Evolutionary conservation across 1,140 invertebrate species (phyloP).

Genomic region (Drosophila azteca): DNA sequence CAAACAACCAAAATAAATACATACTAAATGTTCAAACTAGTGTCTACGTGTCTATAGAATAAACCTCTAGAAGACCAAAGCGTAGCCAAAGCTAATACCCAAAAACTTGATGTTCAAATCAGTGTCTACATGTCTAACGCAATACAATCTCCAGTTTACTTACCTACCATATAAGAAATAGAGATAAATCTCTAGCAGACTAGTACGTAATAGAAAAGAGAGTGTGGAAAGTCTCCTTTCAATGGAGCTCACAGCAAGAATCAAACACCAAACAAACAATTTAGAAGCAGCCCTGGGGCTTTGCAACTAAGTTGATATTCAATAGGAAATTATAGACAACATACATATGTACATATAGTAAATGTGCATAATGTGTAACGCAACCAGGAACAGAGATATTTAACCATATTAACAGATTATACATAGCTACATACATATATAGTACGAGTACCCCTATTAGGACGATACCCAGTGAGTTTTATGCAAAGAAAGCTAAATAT

Average conservation of each 20-base stretch:
- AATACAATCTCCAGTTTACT: conserved; percentile 65
- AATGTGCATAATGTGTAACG: conserved; percentile 5
- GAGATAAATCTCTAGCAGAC: conserved; percentile 25
- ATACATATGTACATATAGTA: conserved; percentile 1
- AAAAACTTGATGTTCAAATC: conserved; percentile 72
- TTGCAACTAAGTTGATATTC: conserved; percentile 5
- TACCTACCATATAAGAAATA: conserved; percentile 49
- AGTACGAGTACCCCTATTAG: conserved; percentile 18
- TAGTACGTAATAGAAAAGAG: conserved; percentile 40
- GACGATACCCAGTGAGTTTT: conserved; percentile 39
- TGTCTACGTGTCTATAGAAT: background rate
- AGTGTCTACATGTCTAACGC: conserved; percentile 66
- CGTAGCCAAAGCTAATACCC: conserved; percentile 16
- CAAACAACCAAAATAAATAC: too few relatives aligned
- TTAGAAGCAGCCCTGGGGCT: background rate
- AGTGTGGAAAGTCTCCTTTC: conserved; percentile 28
- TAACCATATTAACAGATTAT: conserved; percentile 39
- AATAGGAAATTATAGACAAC: conserved; percentile 17
- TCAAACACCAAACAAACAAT: conserved; percentile 41
- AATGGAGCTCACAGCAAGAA: conserved; percentile 74
- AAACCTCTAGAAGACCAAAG: background rate
- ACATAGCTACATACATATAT: conserved; percentile 40
- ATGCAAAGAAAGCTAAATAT: conserved; percentile 72
- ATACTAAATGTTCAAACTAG: background rate
- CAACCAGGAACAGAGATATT: conserved; percentile 15